Conservation (phyloP, 2,113 vertebrate species). For the Petrocephalus zakoni region DNA sequence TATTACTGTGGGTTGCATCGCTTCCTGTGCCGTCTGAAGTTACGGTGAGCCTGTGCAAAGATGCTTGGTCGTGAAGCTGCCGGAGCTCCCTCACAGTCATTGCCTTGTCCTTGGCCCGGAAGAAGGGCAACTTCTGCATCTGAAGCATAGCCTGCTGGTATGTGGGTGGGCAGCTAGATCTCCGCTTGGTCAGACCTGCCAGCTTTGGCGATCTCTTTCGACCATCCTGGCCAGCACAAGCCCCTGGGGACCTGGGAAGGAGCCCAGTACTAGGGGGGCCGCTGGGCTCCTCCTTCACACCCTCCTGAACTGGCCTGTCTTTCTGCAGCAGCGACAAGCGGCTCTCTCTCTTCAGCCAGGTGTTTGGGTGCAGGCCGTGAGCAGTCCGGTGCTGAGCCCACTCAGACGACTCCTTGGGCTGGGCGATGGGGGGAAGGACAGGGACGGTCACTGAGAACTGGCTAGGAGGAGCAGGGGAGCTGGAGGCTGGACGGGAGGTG, state of each 20-base stretch:
- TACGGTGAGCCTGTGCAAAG: background rate
- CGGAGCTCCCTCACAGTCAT: slow-evolving; percentile 45
- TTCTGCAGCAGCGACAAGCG: slow-evolving; percentile 68
- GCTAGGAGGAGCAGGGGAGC: slow-evolving; percentile 42
- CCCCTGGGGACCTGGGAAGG: slow-evolving; percentile 14
- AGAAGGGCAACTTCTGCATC: slow-evolving; percentile 51
- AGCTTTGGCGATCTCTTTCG: background rate
- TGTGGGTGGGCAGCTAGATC: slow-evolving; percentile 45
- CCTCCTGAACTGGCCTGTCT: slow-evolving; percentile 41
- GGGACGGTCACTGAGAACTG: slow-evolving; percentile 22
- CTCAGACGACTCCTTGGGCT: slow-evolving; percentile 50
- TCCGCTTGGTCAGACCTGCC: slow-evolving; percentile 12
- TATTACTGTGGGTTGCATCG: slow-evolving; percentile 6
- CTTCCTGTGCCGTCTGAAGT: slow-evolving; percentile 14
- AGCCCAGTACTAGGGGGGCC: slow-evolving; percentile 22
- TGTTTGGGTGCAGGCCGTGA: slow-evolving; percentile 68
- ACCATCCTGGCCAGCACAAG: slow-evolving; percentile 4
- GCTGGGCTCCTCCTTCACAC: slow-evolving; percentile 39
- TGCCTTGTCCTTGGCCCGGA: slow-evolving; percentile 39
- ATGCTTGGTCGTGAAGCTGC: slow-evolving; percentile 36
- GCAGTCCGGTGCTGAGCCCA: slow-evolving; percentile 52
- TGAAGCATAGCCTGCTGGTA: slow-evolving; percentile 53
- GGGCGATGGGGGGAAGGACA: background rate
- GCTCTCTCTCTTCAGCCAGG: slow-evolving; percentile 69
- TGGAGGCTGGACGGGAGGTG: slow-evolving; percentile 27